Evolutionary conservation across 2,797 vertebrate genomes (phyloP), one percentile per base, ranked within the genome.

Genomic region (Lacerta viridis): DNA sequence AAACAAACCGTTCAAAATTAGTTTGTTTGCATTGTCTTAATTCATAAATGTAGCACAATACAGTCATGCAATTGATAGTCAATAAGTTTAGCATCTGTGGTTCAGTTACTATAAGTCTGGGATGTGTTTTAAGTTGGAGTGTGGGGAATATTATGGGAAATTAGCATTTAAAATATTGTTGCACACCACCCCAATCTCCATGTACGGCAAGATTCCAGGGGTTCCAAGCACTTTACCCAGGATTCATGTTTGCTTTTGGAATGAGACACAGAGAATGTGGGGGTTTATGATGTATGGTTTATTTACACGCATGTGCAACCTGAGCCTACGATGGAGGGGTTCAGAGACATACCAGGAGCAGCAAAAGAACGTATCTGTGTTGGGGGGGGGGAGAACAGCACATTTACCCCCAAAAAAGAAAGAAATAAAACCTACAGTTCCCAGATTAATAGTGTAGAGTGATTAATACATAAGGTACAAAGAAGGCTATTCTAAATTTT

Each of bases 61-160:
- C 29, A 33, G 7, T 25, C 46, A 61, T 41, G 50, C 23, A 61
- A 75, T 3, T 89, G 27, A 77, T 36, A 36, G 84, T 43, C 81
- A 84, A 74, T 25, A 79, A 83, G 4, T 17, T 68, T 91, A 85
- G 1, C 1, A 39, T 80, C 29, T 36, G 36, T 76, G 83, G 29
- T 68, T 78, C 29, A 80, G 25, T 71, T 87, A 55, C 79, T 76
- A 3, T 71, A 89, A 84, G 39, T 23, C 29, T 78, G 4, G 55
- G 6, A 64, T 71, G 20, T 15, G 25, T 46, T 76, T 25, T 80
- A 23, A 78, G 41, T 23, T 86, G 7, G 72, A 33, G 0, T 0
- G 0, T 0, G 1, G 89, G 41, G 5, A 29, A 77, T 69, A 79
- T 86, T 93, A 11, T 80, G 11, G 20, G 46, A 33, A 76, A 23